Base-by-base conservation (phyloP, 2,797 vertebrate species). In the Remorina albescens region DNA sequence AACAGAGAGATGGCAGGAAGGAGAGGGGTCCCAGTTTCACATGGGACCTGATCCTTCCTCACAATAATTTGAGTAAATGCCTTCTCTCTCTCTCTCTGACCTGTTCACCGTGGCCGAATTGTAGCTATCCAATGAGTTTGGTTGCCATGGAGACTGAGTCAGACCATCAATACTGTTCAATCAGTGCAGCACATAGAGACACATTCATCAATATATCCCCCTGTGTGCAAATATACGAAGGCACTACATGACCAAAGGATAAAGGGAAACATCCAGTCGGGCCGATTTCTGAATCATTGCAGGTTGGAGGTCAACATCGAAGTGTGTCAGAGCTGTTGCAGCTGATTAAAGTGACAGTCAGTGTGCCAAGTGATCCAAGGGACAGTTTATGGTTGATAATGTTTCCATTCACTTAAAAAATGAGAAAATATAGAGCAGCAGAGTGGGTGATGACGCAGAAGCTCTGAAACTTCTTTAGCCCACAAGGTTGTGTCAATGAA, bases 101-200 rank as follows among this genome's bases (percentile, higher is more conserved):
- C 41, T 1, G 11, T 18, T 78, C 41, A 6, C 49, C 8, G 8
- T 19, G 36, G 25, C 12, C 1, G 11, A 47, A 63, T 76, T 74
- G 53, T 56, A 59, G 64, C 16, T 6, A 36, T 42, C 53, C 58
- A 79, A 70, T 71, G 67, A 75, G 69, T 84, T 76, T 71, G 51
- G 87, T 90, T 62, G 85, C 85, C 73, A 88, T 63, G 72, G 75
- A 19, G 54, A 90, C 71, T 0, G 51, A 83, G 76, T 79, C 86
- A 71, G 71, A 74, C 44, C 53, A 58, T 92, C 91, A 86, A 93
- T 91, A 89, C 65, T 30, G 72, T 42, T 88, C 82, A 80, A 91
- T 93, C 76, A 19, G 74, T 42, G 70, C 55, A 58, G 68, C 57
- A n/a, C 70, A 76, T 25, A 65, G 78, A 80, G 74, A 83, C 80